Conservation (phyloP, 1,140 invertebrate species). For the Akabosia matsudoensis region DNA sequence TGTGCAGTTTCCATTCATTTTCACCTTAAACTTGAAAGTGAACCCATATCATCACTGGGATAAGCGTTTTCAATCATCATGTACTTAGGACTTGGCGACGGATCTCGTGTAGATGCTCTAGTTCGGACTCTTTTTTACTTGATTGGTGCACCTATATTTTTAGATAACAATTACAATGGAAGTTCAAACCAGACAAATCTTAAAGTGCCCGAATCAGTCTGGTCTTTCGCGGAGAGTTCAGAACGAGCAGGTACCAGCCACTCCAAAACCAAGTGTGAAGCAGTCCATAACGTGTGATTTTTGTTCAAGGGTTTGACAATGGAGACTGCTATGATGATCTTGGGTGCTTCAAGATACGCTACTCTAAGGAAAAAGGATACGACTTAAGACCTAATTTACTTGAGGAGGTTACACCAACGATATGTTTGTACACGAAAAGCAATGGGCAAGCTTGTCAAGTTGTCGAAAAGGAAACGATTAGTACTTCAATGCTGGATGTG, state of each 20-base stretch:
- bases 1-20: background rate
- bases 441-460: conserved; percentile 56
- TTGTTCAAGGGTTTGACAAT: background rate
- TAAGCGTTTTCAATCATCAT: background rate
- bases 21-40: conserved; percentile 12
- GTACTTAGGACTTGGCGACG: conserved; percentile 9
- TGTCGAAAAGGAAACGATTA: conserved; percentile 20
- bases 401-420: conserved; percentile 57
- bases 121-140: conserved; percentile 40
- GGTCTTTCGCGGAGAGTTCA: background rate
- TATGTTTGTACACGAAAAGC: conserved; percentile 55
- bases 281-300: background rate
- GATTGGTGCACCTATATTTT: conserved; percentile 29
- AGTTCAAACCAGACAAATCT: background rate
- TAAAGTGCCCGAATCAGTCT: background rate
- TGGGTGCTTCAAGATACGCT: conserved; percentile 38
- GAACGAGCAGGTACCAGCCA: background rate
- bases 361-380: conserved; percentile 31
- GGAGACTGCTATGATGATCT: conserved; percentile 35
- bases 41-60: background rate
- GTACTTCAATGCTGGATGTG: background rate
- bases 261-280: background rate
- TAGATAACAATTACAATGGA: conserved; percentile 14
- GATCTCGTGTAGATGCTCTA: conserved; percentile 34
- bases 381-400: conserved; percentile 67